A percentile compares a stretch with the other conserved stretches of the same genome.
Conservation (phyloP, 2,888 invertebrate species). For the Drosophila quasianomalipes region DNA sequence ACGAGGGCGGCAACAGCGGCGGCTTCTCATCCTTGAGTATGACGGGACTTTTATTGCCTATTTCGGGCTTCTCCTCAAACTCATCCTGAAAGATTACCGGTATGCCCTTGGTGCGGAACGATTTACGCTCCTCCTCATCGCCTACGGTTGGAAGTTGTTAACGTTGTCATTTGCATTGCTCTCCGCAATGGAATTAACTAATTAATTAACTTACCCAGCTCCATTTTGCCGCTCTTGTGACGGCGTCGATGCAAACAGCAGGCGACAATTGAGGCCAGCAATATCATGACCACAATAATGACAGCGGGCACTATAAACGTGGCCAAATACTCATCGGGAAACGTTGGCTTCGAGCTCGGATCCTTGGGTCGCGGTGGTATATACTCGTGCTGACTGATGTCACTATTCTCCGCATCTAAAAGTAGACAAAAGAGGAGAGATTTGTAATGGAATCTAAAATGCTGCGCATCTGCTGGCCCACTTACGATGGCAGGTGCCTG, state of each 20-base stretch:
- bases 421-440: neutral
- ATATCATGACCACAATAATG: slow-evolving; percentile 94
- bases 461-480: slow-evolving; percentile 24
- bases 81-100: slow-evolving; percentile 99
- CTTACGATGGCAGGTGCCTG: slow-evolving; percentile 87
- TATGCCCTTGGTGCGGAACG: slow-evolving; percentile 93
- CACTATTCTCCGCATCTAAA: slow-evolving; percentile 71
- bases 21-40: slow-evolving; percentile 98
- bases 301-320: slow-evolving; percentile 96
- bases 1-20: slow-evolving; percentile 92
- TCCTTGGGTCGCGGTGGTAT: slow-evolving; percentile 83
- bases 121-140: slow-evolving; percentile 92
- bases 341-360: slow-evolving; percentile 84
- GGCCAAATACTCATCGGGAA: slow-evolving; percentile 89
- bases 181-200: neutral
- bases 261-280: slow-evolving; percentile 94
- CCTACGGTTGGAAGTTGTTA: slow-evolving; percentile 82
- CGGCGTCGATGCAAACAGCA: slow-evolving; percentile 94
- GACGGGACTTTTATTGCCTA: slow-evolving; percentile 95
- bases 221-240: slow-evolving; percentile 94
- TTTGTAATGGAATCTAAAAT: neutral
- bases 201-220: slow-evolving; percentile 86
- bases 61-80: slow-evolving; percentile 95
- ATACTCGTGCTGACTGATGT: slow-evolving; percentile 80
- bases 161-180: neutral